phyloP scores from a whole-genome alignment of 2,888 invertebrate species.

The Eupithecia vulgata region DNA sequence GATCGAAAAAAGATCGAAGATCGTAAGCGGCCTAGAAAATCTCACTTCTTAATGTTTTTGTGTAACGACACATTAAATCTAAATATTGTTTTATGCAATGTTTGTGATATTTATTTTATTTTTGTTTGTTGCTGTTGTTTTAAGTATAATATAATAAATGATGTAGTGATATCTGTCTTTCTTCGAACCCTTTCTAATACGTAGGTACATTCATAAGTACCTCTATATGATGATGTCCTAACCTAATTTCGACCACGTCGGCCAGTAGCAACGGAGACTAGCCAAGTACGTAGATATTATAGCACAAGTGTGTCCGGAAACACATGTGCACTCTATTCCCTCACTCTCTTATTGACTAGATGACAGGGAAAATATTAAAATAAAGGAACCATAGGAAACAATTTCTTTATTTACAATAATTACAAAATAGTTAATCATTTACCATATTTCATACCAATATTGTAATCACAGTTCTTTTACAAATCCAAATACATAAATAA shows the following conservation, averaged over 20 bases:
- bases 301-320: too few relatives aligned
- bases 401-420: conserved; percentile 54
- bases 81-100: neutral
- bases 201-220: too few relatives aligned
- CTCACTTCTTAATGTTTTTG: neutral
- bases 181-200: neutral
- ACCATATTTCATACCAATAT: conserved; percentile 16
- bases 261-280: too few relatives aligned
- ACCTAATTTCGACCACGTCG: too few relatives aligned
- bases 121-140: neutral
- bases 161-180: neutral
- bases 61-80: neutral
- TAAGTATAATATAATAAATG: neutral
- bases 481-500: conserved; percentile 12
- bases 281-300: too few relatives aligned
- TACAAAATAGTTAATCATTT: conserved; percentile 37
- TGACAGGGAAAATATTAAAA: conserved; percentile 5
- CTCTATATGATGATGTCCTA: too few relatives aligned
- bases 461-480: conserved; percentile 21
- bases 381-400: conserved; percentile 16
- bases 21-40: neutral
- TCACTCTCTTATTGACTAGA: neutral
- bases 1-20: neutral
- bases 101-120: neutral
- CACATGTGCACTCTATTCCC: too few relatives aligned